phyloP scores from a whole-genome alignment of 2,113 vertebrate genomes.

The Zapus hudsonius region DNA sequence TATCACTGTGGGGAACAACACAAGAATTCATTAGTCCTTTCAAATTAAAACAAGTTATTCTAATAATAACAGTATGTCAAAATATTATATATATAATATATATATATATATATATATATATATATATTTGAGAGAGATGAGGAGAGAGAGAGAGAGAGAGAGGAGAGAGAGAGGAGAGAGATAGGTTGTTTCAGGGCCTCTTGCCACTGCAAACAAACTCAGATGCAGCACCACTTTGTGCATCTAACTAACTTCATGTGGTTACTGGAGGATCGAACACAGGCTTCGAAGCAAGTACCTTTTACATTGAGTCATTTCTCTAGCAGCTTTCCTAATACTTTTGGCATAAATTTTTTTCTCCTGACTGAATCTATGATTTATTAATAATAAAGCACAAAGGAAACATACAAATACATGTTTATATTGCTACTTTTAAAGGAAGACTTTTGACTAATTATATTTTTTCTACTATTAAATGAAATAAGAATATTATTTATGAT shows the following conservation, averaged over 20 bases:
- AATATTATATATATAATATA: no score
- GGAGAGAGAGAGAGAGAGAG: no score
- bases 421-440: neutral
- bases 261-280: no score
- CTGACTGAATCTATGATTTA: neutral
- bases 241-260: no score
- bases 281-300: no score
- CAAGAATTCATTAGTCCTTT: neutral
- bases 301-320: no score
- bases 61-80: neutral
- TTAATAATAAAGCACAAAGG: neutral
- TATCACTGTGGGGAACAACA: neutral
- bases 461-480: constrained; percentile 2
- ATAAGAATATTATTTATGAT: neutral
- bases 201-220: no score
- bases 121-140: no score
- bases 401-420: neutral
- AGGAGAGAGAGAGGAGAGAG: no score
- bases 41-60: neutral
- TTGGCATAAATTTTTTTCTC: neutral
- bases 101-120: no score
- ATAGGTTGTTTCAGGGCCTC: no score
- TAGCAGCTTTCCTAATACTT: neutral
- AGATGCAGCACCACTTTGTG: no score
- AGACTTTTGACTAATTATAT: neutral